Base-by-base conservation (phyloP, 2,888 invertebrate genomes). In the Empis livida region DNA sequence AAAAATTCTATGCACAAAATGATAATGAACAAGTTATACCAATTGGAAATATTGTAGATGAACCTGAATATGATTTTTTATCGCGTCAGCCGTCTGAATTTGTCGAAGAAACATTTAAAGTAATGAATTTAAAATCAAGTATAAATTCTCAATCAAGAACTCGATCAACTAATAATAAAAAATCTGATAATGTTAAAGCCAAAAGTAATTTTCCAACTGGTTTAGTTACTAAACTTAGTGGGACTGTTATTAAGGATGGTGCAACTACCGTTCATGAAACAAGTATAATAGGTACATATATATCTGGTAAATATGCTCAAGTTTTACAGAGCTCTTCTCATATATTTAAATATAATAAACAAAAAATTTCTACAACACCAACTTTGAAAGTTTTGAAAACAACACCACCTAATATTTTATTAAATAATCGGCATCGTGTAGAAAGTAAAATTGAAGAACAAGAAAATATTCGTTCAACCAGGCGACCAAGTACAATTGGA, bases 221-320 rank as follows among this genome's bases (percentile, higher is more conserved):
- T 6, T 71, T 90, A 47, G 86, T 91, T 0, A 87, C 89, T 8
- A 87, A 84, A 58, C 74, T 90, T 45, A 88, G 87, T 40, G 91
- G 89, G 17, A 89, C 86, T 6, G 78, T 86, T 48, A 81, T 89
- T 5, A 83, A 82, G 61, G 86, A 87, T 59, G 89, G 89, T 2
- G 70, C 82, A 3, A 89, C 89, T 6, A 89, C 89, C 1, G 79
- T 90, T 8, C 86, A 87, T 61, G 89, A 90, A 69, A 89, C 90
- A 1, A 86, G 84, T 62, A 88, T 91, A n/a, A 84, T 90, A 57
- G 86, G 91, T 23, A 89, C 91, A 5, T 86, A 82, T 61, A 86
- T 90, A 58, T 83, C 84, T 43, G 88, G 87, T 37, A 90, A 90
- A 70, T 90, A 91, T 64, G 89, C 90, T 4, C 90, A 91, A 70